Conservation (phyloP, 2,113 vertebrate species). For the Halichoeres trimaculatus region DNA sequence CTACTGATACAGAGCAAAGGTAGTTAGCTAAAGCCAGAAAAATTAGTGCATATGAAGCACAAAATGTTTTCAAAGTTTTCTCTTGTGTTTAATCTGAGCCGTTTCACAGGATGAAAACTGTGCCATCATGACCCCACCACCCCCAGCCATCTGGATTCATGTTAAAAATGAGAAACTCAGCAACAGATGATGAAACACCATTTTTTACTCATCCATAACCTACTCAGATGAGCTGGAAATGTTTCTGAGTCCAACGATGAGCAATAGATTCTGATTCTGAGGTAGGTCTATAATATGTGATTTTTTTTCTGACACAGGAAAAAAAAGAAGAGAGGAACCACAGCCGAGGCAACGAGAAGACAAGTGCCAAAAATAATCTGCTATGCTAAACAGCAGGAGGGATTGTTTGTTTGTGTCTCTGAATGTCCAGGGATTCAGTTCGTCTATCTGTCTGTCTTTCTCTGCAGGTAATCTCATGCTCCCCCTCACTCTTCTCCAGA, state of each 20-base stretch:
- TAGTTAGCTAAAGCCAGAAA: too few species aligned
- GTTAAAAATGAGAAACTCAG: constrained; percentile 14
- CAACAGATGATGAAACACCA: constrained; percentile 1
- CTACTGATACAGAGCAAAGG: too few species aligned
- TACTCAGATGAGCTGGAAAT: constrained; percentile 5
- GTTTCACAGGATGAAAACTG: neutral
- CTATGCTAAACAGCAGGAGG: neutral
- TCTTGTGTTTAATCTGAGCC: constrained; percentile 1
- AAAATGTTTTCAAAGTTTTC: neutral
- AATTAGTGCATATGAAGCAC: too few species aligned
- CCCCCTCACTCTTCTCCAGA: neutral
- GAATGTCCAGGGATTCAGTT: neutral
- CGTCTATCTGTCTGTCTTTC: neutral
- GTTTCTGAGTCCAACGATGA: constrained; percentile 10
- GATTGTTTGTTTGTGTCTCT: constrained; percentile 3
- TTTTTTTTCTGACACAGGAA: neutral
- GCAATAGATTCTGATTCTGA: neutral
- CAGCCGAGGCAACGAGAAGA: neutral
- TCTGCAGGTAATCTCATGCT: neutral
- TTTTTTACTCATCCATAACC: neutral
- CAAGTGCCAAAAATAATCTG: constrained; percentile 7
- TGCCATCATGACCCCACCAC: constrained; percentile 4
- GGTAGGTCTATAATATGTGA: too few species aligned
- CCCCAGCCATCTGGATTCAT: constrained; percentile 23
- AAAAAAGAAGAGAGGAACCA: neutral